A percentile compares a stretch with the other conserved stretches of the same genome.
Conservation (phyloP, 2,888 invertebrate species). For the Arrhopalites spinosus region DNA sequence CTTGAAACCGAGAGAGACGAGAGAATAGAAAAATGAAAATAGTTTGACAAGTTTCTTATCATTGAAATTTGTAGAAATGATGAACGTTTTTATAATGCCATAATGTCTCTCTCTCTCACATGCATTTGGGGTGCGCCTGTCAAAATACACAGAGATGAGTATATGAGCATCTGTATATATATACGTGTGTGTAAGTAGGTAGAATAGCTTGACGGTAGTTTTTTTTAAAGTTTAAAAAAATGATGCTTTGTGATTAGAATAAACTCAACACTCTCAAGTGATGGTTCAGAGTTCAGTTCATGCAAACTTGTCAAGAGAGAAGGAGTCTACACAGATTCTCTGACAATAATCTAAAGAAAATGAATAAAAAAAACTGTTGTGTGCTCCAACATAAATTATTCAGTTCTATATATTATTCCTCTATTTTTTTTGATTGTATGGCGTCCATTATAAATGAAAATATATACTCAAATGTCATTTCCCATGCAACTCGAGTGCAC, state of each 20-base stretch:
- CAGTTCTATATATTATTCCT: no score
- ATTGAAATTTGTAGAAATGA: background rate
- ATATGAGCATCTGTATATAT: no score
- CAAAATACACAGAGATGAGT: conserved; percentile 12
- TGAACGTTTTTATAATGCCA: background rate
- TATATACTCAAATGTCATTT: no score
- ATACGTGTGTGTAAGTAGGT: background rate
- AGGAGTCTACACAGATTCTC: background rate
- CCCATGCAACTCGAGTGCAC: no score
- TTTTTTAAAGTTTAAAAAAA: conserved; percentile 12
- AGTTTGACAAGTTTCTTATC: background rate
- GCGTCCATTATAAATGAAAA: background rate
- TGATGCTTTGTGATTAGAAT: conserved; percentile 31
- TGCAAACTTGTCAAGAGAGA: background rate
- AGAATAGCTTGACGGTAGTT: conserved; percentile 14
- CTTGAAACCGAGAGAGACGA: background rate
- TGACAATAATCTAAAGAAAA: background rate
- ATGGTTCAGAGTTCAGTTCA: conserved; percentile 28
- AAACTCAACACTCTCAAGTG: conserved; percentile 25
- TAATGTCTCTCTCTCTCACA: background rate
- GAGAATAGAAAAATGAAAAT: background rate
- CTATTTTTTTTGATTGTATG: background rate
- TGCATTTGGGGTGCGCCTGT: conserved; percentile 18
- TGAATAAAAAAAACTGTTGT: background rate
- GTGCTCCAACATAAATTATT: conserved; percentile 9